These are phyloP conservation scores for Gymnopithys bicolor DNA, from an alignment of 2,797 vertebrate genomes.

Conservation along the genomic window DNA sequence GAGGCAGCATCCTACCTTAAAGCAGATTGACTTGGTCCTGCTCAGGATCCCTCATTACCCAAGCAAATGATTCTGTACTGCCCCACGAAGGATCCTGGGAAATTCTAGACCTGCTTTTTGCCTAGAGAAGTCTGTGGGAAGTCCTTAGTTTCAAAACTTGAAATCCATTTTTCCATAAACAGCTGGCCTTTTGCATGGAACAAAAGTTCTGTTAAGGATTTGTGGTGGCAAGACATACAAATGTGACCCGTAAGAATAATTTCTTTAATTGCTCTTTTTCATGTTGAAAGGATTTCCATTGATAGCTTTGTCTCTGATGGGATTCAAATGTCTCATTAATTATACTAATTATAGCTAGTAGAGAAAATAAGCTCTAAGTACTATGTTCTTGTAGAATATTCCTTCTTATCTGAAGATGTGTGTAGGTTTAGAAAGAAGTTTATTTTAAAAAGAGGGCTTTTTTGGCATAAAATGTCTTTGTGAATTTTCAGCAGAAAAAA, in stretches of 20 bases:
- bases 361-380: not conserved
- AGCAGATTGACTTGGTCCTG: not conserved
- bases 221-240: not conserved
- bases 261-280: not conserved
- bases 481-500: not conserved
- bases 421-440: not conserved
- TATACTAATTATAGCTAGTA: not conserved
- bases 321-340: not conserved
- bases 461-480: fast-evolving
- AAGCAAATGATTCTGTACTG: not conserved
- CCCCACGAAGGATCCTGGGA: not conserved
- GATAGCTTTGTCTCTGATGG: not conserved
- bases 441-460: not conserved
- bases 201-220: not conserved
- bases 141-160: not conserved
- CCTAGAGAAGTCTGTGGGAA: not conserved
- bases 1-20: not conserved
- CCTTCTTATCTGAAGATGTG: not conserved
- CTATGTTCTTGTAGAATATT: not conserved
- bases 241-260: not conserved
- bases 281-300: not conserved
- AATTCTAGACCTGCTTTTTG: not conserved
- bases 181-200: not conserved
- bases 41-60: not conserved
- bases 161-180: not conserved